These are phyloP conservation scores for Chloropsis hardwickii DNA, from an alignment of 2,113 vertebrate genomes.

Conservation along the genomic window DNA sequence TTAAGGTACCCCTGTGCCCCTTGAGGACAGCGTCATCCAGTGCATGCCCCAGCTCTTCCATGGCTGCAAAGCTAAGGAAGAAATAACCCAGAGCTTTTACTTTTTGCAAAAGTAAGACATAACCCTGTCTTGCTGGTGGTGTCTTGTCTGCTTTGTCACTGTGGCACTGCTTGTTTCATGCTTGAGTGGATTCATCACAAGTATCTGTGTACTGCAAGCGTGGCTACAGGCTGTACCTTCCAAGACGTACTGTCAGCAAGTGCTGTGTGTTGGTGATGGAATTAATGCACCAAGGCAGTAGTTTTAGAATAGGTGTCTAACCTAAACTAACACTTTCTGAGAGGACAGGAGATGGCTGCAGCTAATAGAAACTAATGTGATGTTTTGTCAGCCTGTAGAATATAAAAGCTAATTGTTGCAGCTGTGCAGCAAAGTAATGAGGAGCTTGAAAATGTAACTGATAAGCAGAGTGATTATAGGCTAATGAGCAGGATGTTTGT, in stretches of 20 bases:
- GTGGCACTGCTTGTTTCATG: background rate
- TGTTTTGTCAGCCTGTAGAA: background rate
- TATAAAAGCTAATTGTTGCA: background rate
- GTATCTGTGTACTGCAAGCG: background rate
- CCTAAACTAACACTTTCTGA: background rate
- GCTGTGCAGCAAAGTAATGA: background rate
- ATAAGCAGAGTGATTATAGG: background rate
- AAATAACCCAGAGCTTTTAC: background rate
- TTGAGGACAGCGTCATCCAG: fast-evolving
- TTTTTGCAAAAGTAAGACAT: background rate
- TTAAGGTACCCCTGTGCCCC: background rate
- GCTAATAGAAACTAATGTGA: background rate
- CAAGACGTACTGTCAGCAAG: background rate
- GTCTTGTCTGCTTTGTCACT: slow-evolving; percentile 4
- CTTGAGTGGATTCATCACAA: background rate
- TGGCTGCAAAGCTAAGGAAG: background rate
- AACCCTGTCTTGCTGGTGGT: background rate
- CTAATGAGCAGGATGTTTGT: slow-evolving; percentile 22
- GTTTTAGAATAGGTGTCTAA: background rate
- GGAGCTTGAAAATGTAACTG: background rate
- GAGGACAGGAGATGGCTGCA: background rate
- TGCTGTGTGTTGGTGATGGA: background rate
- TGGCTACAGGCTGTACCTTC: background rate
- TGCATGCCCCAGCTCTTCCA: background rate
- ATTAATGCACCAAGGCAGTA: background rate